Conservation (phyloP, 2,113 vertebrate species). For the Cinclus cinclus region DNA sequence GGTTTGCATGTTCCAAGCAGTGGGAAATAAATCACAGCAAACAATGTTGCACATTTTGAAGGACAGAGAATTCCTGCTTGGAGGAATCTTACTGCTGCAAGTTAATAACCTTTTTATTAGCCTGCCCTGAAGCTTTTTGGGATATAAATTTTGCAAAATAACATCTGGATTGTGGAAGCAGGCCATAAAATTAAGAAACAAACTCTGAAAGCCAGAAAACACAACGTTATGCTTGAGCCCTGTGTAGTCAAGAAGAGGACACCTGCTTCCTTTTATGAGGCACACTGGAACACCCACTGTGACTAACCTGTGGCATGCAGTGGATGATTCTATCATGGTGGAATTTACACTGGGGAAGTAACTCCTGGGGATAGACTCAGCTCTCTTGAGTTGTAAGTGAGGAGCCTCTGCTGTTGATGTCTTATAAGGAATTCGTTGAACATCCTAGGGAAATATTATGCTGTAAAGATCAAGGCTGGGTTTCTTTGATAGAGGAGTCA, state of each 20-base stretch:
- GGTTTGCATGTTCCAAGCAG: background rate
- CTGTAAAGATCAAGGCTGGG: background rate
- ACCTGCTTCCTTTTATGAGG: background rate
- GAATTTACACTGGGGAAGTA: background rate
- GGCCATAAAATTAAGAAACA: background rate
- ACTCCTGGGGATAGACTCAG: background rate
- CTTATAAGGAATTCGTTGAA: background rate
- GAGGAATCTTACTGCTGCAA: background rate
- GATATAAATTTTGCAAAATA: conserved; percentile 8
- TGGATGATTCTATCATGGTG: background rate
- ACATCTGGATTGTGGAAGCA: background rate
- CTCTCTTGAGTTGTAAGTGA: background rate
- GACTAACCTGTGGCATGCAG: background rate
- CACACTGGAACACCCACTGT: background rate
- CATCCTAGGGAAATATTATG: too few relatives aligned
- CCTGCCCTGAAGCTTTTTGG: background rate
- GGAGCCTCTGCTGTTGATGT: background rate
- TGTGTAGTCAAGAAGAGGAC: background rate
- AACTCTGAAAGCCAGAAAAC: background rate
- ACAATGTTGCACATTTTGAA: background rate
- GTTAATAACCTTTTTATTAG: conserved; percentile 7
- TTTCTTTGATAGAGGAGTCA: background rate
- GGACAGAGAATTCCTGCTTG: background rate
- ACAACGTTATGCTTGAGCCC: background rate
- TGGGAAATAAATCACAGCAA: background rate